These are phyloP conservation scores for Mastigias papua DNA, from an alignment of 30 jellyfish, hydroid and myxozoan genomes.

Conservation along the genomic window DNA sequence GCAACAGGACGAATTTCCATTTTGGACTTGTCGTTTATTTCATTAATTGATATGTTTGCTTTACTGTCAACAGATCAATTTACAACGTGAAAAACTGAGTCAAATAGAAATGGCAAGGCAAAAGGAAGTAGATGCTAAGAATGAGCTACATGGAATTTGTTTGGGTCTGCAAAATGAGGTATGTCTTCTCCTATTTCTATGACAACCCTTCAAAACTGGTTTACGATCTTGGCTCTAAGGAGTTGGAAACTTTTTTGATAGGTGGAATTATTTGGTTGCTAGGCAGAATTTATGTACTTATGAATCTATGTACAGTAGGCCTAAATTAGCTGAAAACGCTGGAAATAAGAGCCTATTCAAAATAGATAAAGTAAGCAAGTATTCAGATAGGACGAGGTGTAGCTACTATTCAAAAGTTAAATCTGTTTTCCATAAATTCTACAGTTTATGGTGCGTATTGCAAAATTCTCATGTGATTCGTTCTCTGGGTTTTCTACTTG, in stretches of 20 bases:
- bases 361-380: no score
- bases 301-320: no score
- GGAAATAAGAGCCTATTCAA: no score
- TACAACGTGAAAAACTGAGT: constrained; percentile 23
- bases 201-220: background rate
- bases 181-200: background rate
- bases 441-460: no score
- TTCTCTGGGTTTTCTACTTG: no score
- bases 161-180: constrained; percentile 69
- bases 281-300: background rate
- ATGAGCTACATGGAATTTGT: constrained; percentile 53
- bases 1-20: background rate
- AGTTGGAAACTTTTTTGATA: no score
- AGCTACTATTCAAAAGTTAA: no score
- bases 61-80: constrained; percentile 11
- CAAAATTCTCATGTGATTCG: no score
- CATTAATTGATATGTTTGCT: background rate
- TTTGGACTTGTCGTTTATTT: background rate
- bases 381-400: no score
- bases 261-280: no score
- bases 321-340: no score
- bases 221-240: background rate
- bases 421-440: no score
- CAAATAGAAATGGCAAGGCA: constrained; percentile 17
- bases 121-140: constrained; percentile 5